These are phyloP conservation scores for Hybognathus amarus DNA, from an alignment of 2,797 vertebrate genomes.

Conservation along the genomic window DNA sequence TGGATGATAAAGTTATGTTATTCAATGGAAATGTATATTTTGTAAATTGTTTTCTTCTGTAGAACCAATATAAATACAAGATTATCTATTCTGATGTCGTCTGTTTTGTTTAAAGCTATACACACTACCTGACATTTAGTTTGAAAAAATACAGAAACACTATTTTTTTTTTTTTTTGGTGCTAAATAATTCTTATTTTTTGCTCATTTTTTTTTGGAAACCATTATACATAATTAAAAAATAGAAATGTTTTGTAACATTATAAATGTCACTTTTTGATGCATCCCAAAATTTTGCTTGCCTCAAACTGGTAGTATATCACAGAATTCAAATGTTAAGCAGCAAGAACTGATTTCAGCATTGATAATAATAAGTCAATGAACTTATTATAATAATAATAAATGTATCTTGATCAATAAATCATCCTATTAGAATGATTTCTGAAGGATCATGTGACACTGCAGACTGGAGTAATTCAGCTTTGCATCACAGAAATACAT, in stretches of 20 bases:
- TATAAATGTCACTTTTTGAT: background rate
- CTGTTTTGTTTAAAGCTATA: constrained; percentile 45
- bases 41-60: constrained; percentile 79
- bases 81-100: constrained; percentile 66
- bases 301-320: background rate
- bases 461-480: background rate
- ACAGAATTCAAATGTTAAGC: background rate
- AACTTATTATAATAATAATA: background rate
- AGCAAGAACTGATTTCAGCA: background rate
- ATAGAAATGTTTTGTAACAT: background rate
- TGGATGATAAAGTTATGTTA: constrained; percentile 72
- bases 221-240: background rate
- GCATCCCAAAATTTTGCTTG: background rate
- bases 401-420: background rate
- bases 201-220: background rate
- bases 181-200: background rate
- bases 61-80: constrained; percentile 76
- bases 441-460: background rate
- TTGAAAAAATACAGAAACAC: background rate
- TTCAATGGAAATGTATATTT: constrained; percentile 79
- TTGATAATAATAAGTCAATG: background rate
- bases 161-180: background rate
- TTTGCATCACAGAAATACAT: background rate
- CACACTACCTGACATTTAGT: background rate
- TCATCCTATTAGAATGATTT: background rate